Evolutionary conservation across 2,888 invertebrate species (phyloP), one percentile per base, ranked within the genome.

Genomic region (Meta bourneti): DNA sequence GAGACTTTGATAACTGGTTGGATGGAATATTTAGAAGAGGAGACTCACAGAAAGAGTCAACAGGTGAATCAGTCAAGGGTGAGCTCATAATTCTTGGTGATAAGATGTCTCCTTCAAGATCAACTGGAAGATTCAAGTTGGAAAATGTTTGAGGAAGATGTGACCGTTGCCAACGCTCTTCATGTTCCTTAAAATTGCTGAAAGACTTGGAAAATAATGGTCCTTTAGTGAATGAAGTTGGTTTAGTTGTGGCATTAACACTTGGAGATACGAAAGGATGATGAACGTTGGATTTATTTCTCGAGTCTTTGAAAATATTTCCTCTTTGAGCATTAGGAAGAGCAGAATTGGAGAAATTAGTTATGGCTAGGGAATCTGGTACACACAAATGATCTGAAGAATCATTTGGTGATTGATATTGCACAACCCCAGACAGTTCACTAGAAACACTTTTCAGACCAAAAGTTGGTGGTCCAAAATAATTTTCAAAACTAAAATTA

Each of bases 131-230:
- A 51, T 8, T 51, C 19, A 5, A 9, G 34, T 77, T 51, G 6
- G 51, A n/a, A 51, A 19, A 20, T 51, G 48, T 20, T 34, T 51
- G 71, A 49, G 11, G 48, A 49, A 72, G 19, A 16, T 16, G 81
- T 49, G n/a, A 69, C 48, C n/a, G 16, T 61, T 13, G 20, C 19
- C 8, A 34, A 34, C 54, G 20, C 13, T 13, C 19, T 20, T 70
- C 70, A 48, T n/a, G 49, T 6, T 70, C n/a, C 6, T 49, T 54
- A 69, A 79, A 61, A 8, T 51, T 69, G 70, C 49, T 69, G 49
- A 48, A n/a, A n/a, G 82, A 52, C 19, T 69, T 71, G 20, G 82
- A 52, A 72, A 82, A 72, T 52, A 82, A 71, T 7, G 82, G n/a
- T 82, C 82, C 71, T 82, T 20, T 82, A 19, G 6, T 11, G 19